Conservation (phyloP, 2,888 invertebrate genomes). For the Sussaba pulchella region DNA sequence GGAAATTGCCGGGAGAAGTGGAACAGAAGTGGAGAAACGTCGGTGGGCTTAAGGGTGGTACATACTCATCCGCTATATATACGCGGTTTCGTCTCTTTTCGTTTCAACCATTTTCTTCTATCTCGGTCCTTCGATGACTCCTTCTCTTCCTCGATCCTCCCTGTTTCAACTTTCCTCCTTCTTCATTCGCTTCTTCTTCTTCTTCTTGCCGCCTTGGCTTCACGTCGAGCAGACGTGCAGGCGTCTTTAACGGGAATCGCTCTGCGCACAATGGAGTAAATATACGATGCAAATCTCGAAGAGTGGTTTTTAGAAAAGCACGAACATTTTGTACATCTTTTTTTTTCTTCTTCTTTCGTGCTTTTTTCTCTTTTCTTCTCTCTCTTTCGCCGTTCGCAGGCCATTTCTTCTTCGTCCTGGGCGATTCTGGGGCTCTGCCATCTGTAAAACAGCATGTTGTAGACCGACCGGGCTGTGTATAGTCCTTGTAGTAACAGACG, state of each 20-base stretch:
- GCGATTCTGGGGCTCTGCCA: constrained; percentile 42
- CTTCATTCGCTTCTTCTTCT: constrained; percentile 21
- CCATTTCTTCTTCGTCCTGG: constrained; percentile 29
- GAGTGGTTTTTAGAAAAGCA: constrained; percentile 63
- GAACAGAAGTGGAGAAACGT: constrained; percentile 40
- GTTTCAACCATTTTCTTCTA: constrained; percentile 16
- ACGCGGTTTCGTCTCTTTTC: constrained; percentile 35
- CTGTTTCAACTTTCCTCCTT: background rate
- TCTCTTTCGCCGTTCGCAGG: background rate
- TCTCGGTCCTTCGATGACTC: constrained; percentile 31
- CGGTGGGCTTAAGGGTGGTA: constrained; percentile 44
- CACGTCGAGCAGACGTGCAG: constrained; percentile 42
- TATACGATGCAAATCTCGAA: constrained; percentile 66
- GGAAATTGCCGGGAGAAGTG: constrained; percentile 29
- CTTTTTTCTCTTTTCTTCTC: background rate
- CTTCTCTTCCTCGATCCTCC: constrained; percentile 20
- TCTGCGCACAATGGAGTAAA: constrained; percentile 55
- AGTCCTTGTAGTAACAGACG: background rate
- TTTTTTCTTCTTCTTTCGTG: background rate
- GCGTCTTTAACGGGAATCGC: constrained; percentile 49
- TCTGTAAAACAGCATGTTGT: constrained; percentile 49
- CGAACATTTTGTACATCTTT: constrained; percentile 7
- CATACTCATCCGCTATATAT: constrained; percentile 42
- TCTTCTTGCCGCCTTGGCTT: constrained; percentile 25
- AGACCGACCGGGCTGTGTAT: background rate